Conservation (phyloP, 2,113 vertebrate species). For the Dicrurus megarhynchus region DNA sequence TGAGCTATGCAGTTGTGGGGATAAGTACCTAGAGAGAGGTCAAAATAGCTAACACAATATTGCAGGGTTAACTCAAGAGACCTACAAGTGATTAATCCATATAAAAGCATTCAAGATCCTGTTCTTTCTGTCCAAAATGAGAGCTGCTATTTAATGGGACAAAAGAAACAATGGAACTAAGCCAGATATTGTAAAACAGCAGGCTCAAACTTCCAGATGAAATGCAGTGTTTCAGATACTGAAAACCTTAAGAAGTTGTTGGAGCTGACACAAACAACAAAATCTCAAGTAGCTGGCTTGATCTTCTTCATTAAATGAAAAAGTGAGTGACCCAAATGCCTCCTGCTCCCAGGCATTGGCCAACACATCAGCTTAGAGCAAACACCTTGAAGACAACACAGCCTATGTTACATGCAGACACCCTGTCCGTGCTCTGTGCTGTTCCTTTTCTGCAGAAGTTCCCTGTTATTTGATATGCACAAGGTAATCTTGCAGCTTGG, state of each 20-base stretch:
- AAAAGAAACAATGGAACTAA: not conserved
- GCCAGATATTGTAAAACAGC: not conserved
- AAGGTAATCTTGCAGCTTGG: not conserved
- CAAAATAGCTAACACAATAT: not conserved
- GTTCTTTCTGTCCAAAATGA: not conserved
- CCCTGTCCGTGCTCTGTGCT: fast-evolving
- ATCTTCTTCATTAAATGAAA: not conserved
- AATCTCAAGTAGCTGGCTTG: not conserved
- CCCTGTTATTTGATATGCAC: not conserved
- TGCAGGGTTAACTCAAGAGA: not conserved
- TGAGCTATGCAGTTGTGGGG: not conserved
- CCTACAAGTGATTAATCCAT: not conserved
- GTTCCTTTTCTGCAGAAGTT: not conserved
- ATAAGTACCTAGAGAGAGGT: not conserved
- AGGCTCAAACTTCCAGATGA: not conserved
- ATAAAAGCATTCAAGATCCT: not conserved
- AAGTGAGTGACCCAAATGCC: not conserved
- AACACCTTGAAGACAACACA: not conserved
- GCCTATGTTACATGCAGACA: not conserved
- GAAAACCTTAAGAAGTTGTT: not conserved
- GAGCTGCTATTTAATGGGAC: not conserved
- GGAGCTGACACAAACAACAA: not conserved
- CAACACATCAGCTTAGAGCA: not conserved
- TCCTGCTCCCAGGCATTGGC: not conserved
- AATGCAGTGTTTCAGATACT: not conserved